A percentile compares a stretch with the other conserved stretches of the same genome.
These are phyloP conservation scores for Triplophysa yarkandensis DNA, from an alignment of 2,797 vertebrate species.

Conservation along the genomic window DNA sequence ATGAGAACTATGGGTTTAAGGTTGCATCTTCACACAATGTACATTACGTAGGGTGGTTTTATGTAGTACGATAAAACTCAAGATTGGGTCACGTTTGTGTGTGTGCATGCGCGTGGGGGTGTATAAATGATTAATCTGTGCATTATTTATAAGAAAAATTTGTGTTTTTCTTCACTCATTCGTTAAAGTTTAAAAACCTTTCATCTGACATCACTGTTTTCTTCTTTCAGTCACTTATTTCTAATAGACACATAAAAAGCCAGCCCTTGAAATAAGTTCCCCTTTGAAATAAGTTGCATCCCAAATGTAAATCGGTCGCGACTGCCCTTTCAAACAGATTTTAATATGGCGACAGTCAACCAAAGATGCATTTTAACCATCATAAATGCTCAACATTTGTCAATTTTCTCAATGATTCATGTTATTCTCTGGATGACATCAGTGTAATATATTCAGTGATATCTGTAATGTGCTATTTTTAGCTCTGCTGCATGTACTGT, in stretches of 20 bases:
- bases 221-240: neutral
- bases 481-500: neutral
- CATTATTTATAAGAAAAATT: too few relatives aligned
- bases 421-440: neutral
- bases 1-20: neutral
- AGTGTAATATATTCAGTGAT: neutral
- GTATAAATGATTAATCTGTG: too few relatives aligned
- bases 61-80: too few relatives aligned
- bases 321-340: neutral
- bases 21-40: too few relatives aligned
- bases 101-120: too few relatives aligned
- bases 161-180: too few relatives aligned
- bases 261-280: neutral
- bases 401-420: neutral
- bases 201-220: too few relatives aligned
- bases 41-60: too few relatives aligned
- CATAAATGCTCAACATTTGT: neutral
- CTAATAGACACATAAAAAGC: too few relatives aligned
- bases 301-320: neutral
- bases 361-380: neutral
- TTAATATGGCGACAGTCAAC: neutral
- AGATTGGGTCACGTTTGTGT: too few relatives aligned
- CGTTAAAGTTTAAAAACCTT: too few relatives aligned
- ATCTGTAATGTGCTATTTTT: constrained; percentile 25
- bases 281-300: neutral